Evolutionary conservation across 2,797 vertebrate species (phyloP).

Genomic region (Parauchenoglanis ngamensis): DNA sequence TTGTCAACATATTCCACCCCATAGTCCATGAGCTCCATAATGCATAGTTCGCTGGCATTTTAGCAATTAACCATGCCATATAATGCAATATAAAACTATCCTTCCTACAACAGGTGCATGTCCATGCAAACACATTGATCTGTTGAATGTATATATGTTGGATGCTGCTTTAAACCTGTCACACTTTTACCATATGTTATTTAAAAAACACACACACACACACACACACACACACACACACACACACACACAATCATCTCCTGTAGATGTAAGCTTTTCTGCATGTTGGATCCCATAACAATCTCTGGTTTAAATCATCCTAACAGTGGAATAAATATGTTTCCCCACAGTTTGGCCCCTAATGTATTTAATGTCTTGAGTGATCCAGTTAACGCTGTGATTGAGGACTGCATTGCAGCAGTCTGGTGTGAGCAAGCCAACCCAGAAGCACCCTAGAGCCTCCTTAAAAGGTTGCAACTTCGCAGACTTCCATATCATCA

Average conservation of each 20-base stretch:
- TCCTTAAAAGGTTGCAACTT: constrained; percentile 5
- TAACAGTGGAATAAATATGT: constrained; percentile 87
- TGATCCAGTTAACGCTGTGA: constrained; percentile 88
- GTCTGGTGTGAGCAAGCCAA: constrained; percentile 18
- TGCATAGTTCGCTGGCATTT: constrained; percentile 10
- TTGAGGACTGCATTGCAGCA: constrained; percentile 64
- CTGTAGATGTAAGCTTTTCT: constrained; percentile 51
- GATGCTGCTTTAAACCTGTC: background rate
- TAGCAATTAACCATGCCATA: constrained; percentile 6
- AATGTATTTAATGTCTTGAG: constrained; percentile 89
- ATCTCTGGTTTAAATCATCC: constrained; percentile 91
- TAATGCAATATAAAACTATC: background rate
- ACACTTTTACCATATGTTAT: background rate
- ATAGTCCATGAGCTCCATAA: constrained; percentile 3
- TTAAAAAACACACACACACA: background rate
- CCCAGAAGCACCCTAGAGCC: constrained; percentile 1
- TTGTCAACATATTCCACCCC: constrained; percentile 35
- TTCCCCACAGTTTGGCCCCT: constrained; percentile 87
- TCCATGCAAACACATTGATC: background rate
- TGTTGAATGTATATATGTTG: background rate
- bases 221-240: no score
- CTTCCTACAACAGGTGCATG: constrained; percentile 1
- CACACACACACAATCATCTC: background rate
- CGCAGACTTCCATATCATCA: constrained; percentile 1
- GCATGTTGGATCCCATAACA: constrained; percentile 78